Percentiles rank a stretch among this genome's conserved stretches.
phyloP scores from a whole-genome alignment of 2,797 vertebrate genomes.

The Aldrovandia affinis region DNA sequence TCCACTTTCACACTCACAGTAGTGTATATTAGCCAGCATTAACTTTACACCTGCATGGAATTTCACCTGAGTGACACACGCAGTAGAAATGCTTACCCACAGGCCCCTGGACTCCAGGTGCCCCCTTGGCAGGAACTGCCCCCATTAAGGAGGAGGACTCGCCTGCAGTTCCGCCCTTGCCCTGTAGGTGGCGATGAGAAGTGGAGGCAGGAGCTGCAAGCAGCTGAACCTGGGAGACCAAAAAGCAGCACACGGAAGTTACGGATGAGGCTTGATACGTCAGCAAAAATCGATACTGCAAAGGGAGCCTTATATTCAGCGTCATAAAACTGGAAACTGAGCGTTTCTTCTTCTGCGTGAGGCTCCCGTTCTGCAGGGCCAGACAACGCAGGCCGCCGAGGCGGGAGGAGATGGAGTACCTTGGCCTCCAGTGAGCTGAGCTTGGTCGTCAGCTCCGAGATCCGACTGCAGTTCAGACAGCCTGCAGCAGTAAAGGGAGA shows the following conservation, averaged over 20 bases:
- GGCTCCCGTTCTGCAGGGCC: neutral
- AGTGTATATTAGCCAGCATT: neutral
- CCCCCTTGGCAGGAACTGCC: slow-evolving; percentile 71
- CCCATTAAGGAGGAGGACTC: slow-evolving; percentile 74
- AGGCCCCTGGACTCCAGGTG: slow-evolving; percentile 79
- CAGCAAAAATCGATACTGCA: neutral
- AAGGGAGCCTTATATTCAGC: neutral
- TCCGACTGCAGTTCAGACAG: slow-evolving; percentile 89
- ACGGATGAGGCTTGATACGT: neutral
- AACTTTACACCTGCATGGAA: neutral
- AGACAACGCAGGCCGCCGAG: neutral
- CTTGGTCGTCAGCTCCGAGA: slow-evolving; percentile 78
- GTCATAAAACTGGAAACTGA: neutral
- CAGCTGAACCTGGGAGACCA: slow-evolving; percentile 75
- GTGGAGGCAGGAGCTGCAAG: slow-evolving; percentile 62
- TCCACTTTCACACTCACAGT: neutral
- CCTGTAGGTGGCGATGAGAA: slow-evolving; percentile 54
- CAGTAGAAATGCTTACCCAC: slow-evolving; percentile 58
- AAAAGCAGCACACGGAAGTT: slow-evolving; percentile 20
- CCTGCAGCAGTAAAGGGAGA: slow-evolving; percentile 56
- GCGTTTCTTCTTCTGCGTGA: neutral
- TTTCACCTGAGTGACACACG: neutral
- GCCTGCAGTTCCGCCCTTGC: slow-evolving; percentile 53
- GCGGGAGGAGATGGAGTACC: slow-evolving; percentile 61
- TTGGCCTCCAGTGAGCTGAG: slow-evolving; percentile 84